Evolutionary conservation across 2,888 invertebrate genomes (phyloP).

Genomic region (Rhopalosiphum nymphaeae): DNA sequence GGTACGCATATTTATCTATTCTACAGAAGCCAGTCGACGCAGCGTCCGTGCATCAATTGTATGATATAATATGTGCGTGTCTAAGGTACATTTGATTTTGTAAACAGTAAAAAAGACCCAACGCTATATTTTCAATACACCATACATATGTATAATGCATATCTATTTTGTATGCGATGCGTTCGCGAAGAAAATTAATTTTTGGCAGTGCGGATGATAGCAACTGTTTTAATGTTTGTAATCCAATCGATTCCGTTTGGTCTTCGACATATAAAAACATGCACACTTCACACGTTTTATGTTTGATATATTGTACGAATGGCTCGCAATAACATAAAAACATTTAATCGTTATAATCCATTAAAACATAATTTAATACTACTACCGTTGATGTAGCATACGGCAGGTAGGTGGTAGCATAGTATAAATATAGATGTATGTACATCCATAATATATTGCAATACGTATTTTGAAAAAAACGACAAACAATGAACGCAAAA

Average conservation of each 20-base stretch:
- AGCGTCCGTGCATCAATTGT: too few relatives aligned
- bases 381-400: neutral
- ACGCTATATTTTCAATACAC: neutral
- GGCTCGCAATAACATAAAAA: neutral
- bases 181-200: neutral
- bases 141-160: neutral
- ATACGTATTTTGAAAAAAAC: conserved; percentile 19
- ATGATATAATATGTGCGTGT: too few relatives aligned
- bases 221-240: neutral
- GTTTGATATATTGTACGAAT: neutral
- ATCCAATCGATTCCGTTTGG: neutral
- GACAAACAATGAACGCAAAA: conserved; percentile 24
- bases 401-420: neutral
- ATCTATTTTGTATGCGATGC: neutral
- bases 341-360: neutral
- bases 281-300: neutral
- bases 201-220: neutral
- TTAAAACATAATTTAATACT: neutral
- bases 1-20: neutral
- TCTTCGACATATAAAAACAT: neutral
- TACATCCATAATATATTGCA: neutral
- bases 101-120: neutral
- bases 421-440: neutral
- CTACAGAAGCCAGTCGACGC: neutral
- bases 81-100: neutral